Percentiles rank a stretch among this genome's conserved stretches.
Conservation (phyloP, 2,888 invertebrate species). For the Nebria salina region DNA sequence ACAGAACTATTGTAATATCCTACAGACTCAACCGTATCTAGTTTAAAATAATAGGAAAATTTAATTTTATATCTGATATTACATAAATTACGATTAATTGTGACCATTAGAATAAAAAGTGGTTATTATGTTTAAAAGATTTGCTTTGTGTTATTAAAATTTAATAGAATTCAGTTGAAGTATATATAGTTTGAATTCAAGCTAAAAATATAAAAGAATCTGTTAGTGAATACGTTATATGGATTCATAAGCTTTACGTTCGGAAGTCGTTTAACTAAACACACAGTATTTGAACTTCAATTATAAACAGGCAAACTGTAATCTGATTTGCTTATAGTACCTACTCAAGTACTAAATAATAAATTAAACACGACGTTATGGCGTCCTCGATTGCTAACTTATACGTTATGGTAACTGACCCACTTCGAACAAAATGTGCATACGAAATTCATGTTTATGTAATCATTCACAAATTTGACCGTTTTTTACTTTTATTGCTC, state of each 20-base stretch:
- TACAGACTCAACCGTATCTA: no score
- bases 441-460: slow-evolving; percentile 4
- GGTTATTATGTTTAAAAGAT: no score
- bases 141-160: background rate
- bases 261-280: slow-evolving; percentile 1
- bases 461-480: background rate
- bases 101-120: no score
- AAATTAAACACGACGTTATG: slow-evolving; percentile 8
- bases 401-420: slow-evolving; percentile 4
- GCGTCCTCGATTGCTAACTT: slow-evolving; percentile 17
- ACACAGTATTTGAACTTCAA: background rate
- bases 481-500: slow-evolving; percentile 25
- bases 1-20: no score
- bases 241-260: background rate
- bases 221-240: background rate
- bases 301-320: slow-evolving; percentile 14
- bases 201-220: background rate
- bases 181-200: background rate
- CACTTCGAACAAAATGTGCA: slow-evolving; percentile 5
- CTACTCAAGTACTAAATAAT: slow-evolving; percentile 5
- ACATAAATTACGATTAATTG: no score
- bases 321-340: slow-evolving; percentile 7
- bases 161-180: background rate
- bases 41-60: no score
- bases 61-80: no score